A percentile compares a stretch with the other conserved stretches of the same genome.
Evolutionary conservation across 2,888 invertebrate genomes (phyloP).

Genomic region (Molanna angustata): DNA sequence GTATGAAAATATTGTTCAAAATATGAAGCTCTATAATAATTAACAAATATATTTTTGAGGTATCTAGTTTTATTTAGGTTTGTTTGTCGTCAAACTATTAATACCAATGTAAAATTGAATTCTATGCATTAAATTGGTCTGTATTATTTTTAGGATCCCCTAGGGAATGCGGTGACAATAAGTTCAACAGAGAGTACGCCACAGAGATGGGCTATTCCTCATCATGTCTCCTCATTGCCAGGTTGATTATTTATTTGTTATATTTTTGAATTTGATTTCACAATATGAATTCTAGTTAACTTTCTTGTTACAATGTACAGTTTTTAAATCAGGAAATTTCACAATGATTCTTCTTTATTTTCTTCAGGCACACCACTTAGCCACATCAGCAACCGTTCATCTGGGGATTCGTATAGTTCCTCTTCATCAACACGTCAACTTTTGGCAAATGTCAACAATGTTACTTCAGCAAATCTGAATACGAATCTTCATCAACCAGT

Average conservation of each 20-base stretch:
- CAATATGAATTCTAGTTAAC: not conserved
- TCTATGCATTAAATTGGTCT: too few species aligned
- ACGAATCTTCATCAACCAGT: constrained; percentile 19
- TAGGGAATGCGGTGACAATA: constrained; percentile 28
- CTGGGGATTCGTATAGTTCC: constrained; percentile 79
- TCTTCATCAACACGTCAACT: constrained; percentile 76
- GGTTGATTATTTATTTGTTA: constrained; percentile 42
- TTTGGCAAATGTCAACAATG: constrained; percentile 52
- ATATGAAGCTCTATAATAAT: too few species aligned
- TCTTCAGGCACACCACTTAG: constrained; percentile 59
- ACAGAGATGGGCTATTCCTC: constrained; percentile 56
- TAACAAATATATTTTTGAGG: too few species aligned
- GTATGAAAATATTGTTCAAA: too few species aligned
- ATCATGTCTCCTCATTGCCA: constrained; percentile 60
- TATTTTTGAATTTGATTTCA: too few species aligned
- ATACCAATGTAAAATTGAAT: too few species aligned
- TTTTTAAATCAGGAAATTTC: too few species aligned
- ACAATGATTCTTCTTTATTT: too few species aligned
- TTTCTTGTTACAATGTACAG: too few species aligned
- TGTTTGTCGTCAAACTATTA: too few species aligned
- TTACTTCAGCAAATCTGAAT: constrained; percentile 34
- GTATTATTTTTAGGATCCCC: constrained; percentile 27
- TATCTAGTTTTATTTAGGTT: too few species aligned
- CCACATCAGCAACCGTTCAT: constrained; percentile 66
- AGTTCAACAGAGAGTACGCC: constrained; percentile 43